Conservation (phyloP, 2,797 vertebrate species). For the Vireo griseus region DNA sequence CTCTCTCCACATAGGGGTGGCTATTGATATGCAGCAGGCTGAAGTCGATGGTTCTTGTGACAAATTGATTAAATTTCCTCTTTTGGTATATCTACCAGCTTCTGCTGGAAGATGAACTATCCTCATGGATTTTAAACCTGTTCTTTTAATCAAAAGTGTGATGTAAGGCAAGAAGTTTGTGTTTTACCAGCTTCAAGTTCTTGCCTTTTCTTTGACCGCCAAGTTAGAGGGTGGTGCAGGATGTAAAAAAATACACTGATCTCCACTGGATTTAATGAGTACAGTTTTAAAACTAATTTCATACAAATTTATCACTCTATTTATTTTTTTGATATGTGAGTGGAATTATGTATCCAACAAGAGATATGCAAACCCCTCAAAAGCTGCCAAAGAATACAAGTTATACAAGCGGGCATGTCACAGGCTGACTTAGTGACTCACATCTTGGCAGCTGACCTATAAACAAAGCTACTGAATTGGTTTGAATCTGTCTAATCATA, state of each 20-base stretch:
- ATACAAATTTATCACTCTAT: not conserved
- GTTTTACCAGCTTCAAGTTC: not conserved
- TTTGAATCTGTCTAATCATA: not conserved
- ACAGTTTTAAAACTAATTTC: not conserved
- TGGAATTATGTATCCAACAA: not conserved
- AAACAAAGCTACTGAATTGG: conserved; percentile 59
- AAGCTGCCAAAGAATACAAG: conserved; percentile 47
- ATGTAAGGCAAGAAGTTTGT: not conserved
- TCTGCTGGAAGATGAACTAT: not conserved
- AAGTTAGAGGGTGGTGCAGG: not conserved
- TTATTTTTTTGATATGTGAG: not conserved
- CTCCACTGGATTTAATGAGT: not conserved
- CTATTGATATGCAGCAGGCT: rapidly evolving
- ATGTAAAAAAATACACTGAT: not conserved
- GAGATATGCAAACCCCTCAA: not conserved
- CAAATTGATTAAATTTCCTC: not conserved
- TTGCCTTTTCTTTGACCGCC: not conserved
- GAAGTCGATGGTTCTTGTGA: rapidly evolving
- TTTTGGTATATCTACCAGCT: not conserved
- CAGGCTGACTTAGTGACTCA: conserved; percentile 64
- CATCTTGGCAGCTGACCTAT: conserved; percentile 21
- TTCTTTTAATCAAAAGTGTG: not conserved
- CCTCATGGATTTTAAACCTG: not conserved
- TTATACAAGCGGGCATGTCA: conserved; percentile 56
- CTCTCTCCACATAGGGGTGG: rapidly evolving